Conservation (phyloP, 1,140 invertebrate species). For the Oedothorax gibbosus region DNA sequence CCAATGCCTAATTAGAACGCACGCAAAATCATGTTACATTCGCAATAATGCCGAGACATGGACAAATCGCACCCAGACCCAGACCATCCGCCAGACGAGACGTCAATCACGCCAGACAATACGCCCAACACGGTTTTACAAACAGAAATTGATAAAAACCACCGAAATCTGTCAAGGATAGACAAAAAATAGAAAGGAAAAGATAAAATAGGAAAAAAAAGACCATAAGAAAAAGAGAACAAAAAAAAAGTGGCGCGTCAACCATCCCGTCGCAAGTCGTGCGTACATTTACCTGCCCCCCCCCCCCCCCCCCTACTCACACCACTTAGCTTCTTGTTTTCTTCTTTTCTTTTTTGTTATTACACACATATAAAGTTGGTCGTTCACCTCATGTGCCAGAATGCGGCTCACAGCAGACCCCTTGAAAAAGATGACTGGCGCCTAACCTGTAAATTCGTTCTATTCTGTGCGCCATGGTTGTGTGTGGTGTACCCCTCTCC, state of each 20-base stretch:
- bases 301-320: background rate
- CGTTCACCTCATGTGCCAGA: conserved; percentile 13
- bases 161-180: background rate
- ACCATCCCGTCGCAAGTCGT: conserved; percentile 21
- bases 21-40: too few relatives aligned
- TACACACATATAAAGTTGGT: conserved; percentile 24
- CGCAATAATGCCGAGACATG: background rate
- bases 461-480: too few relatives aligned
- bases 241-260: conserved; percentile 22
- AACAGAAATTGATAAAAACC: background rate
- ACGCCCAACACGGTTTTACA: conserved; percentile 2
- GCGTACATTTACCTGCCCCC: conserved; percentile 3
- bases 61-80: conserved; percentile 16
- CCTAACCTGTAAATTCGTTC: background rate
- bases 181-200: conserved; percentile 1
- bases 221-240: conserved; percentile 13
- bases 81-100: background rate
- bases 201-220: conserved; percentile 8
- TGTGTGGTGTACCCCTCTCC: background rate
- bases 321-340: background rate
- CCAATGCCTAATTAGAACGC: too few relatives aligned
- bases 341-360: conserved; percentile 23
- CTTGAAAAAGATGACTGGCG: conserved; percentile 24
- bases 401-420: conserved; percentile 5
- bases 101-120: conserved; percentile 10